phyloP scores from a whole-genome alignment of 2,797 vertebrate species.

The Scleropages formosus region DNA sequence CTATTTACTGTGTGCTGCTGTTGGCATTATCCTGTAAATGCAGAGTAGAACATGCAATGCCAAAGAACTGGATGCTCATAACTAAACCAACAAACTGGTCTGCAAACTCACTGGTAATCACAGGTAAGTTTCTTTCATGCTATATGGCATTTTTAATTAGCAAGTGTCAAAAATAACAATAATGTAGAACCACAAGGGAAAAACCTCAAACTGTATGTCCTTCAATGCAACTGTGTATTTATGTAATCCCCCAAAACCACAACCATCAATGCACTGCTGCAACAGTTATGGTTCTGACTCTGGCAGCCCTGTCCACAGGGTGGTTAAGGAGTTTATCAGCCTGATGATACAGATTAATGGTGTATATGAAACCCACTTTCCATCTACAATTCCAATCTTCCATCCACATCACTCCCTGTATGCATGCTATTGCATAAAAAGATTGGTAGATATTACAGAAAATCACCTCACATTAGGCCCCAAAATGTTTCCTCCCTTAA shows the following conservation, averaged over 20 bases:
- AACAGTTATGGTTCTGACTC: neutral
- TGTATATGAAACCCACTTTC: constrained; percentile 15
- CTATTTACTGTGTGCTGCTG: constrained; percentile 33
- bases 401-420: constrained; percentile 36
- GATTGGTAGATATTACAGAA: constrained; percentile 42
- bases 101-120: too few species aligned
- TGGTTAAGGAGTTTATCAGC: constrained; percentile 21
- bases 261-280: neutral
- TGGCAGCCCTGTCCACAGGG: neutral
- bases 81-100: too few species aligned
- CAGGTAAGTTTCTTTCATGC: too few species aligned
- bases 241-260: neutral
- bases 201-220: too few species aligned
- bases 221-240: too few species aligned
- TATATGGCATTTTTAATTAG: too few species aligned
- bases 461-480: neutral
- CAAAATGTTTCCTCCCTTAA: constrained; percentile 9
- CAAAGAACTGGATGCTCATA: constrained; percentile 16
- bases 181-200: too few species aligned
- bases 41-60: neutral
- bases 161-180: too few species aligned
- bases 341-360: neutral
- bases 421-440: constrained; percentile 39
- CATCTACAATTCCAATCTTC: constrained; percentile 31
- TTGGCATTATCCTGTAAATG: neutral